A percentile compares a stretch with the other conserved stretches of the same genome.
Evolutionary conservation across 92 coral and sea anemone species (phyloP).

Genomic region (Plumapathes pennacea): DNA sequence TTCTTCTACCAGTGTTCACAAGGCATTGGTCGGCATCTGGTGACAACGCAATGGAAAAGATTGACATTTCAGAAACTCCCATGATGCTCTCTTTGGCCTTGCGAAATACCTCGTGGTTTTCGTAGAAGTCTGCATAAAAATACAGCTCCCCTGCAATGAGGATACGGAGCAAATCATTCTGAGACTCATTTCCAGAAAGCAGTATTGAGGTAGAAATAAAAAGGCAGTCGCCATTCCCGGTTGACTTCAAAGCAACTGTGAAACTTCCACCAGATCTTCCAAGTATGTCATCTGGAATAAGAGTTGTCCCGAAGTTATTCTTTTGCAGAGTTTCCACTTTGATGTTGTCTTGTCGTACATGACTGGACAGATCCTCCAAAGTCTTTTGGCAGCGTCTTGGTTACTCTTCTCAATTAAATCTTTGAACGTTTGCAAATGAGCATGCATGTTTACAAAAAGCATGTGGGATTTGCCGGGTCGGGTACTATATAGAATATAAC

Average conservation of each 20-base stretch:
- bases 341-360: too few species aligned
- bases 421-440: too few species aligned
- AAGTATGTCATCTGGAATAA: constrained; percentile 8
- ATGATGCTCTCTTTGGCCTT: background rate
- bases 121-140: constrained; percentile 24
- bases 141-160: constrained; percentile 30
- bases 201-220: constrained; percentile 20
- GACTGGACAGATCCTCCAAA: too few species aligned
- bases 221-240: constrained; percentile 33
- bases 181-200: constrained; percentile 28
- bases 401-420: too few species aligned
- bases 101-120: constrained; percentile 14
- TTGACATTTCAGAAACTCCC: constrained; percentile 12
- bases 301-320: constrained; percentile 5
- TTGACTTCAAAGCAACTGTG: constrained; percentile 20
- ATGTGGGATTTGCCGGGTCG: too few species aligned
- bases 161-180: constrained; percentile 9
- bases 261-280: background rate
- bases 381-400: too few species aligned
- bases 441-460: too few species aligned
- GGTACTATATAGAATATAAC: too few species aligned
- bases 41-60: constrained; percentile 38
- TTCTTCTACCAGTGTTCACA: constrained; percentile 7
- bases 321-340: too few species aligned
- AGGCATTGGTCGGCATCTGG: constrained; percentile 12